A percentile compares a stretch with the other conserved stretches of the same genome.
Evolutionary conservation across 2,888 invertebrate genomes (phyloP).

Genomic region (Cactoblastis cactorum): DNA sequence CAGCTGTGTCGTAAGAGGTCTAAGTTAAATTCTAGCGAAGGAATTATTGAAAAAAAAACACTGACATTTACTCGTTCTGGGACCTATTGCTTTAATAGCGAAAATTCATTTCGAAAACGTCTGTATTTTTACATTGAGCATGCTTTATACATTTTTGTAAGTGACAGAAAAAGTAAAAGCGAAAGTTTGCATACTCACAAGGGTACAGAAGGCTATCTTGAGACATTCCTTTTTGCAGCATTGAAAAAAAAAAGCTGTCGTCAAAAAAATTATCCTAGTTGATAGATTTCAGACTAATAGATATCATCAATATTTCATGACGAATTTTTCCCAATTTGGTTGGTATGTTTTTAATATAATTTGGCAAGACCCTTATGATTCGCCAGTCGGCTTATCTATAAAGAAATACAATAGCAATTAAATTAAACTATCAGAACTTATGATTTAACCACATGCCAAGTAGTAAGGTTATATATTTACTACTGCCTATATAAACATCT

Average conservation of each 20-base stretch:
- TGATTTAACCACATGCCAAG: background rate
- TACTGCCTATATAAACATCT: background rate
- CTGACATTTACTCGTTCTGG: too few relatives aligned
- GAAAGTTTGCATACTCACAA: constrained; percentile 75
- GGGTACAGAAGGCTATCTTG: constrained; percentile 82
- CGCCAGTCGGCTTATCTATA: constrained; percentile 50
- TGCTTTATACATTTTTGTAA: too few relatives aligned
- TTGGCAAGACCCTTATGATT: constrained; percentile 65
- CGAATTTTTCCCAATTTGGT: constrained; percentile 17
- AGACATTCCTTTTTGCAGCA: constrained; percentile 78
- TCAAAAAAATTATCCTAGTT: constrained; percentile 26
- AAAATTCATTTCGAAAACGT: too few relatives aligned
- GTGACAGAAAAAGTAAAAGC: constrained; percentile 11
- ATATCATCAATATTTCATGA: background rate
- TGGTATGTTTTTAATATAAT: constrained; percentile 34
- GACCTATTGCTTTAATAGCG: too few relatives aligned
- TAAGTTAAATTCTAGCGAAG: too few relatives aligned
- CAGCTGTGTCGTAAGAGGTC: too few relatives aligned
- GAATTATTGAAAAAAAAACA: too few relatives aligned
- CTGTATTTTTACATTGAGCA: too few relatives aligned
- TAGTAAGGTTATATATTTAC: background rate
- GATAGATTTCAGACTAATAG: background rate
- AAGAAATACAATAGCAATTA: constrained; percentile 27
- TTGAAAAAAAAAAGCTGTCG: constrained; percentile 40
- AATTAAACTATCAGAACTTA: constrained; percentile 1